A percentile compares a stretch with the other conserved stretches of the same genome.
Conservation (phyloP, 2,113 vertebrate genomes). For the Cyphomyrus plagiostoma region DNA sequence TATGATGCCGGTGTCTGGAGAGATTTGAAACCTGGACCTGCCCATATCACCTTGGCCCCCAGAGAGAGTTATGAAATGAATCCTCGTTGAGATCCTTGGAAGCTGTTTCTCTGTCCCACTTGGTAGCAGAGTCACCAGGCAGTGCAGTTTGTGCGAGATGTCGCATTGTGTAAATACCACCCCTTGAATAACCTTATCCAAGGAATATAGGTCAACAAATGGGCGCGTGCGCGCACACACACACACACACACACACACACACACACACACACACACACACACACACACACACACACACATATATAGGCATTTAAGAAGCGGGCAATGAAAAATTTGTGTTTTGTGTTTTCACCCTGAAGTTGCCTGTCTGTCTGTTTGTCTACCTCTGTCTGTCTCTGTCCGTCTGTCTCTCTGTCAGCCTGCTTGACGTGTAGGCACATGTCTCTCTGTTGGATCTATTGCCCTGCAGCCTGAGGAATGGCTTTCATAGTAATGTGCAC, state of each 20-base stretch:
- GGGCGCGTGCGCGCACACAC: neutral
- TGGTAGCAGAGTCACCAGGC: neutral
- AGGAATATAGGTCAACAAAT: neutral
- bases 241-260: neutral
- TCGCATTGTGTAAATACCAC: slow-evolving; percentile 1
- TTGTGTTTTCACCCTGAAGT: neutral
- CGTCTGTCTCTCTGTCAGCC: neutral
- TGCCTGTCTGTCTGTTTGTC: too few species aligned
- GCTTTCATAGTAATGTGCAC: neutral
- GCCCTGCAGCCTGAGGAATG: neutral
- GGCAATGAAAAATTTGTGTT: neutral
- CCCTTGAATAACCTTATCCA: slow-evolving; percentile 15
- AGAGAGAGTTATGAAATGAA: neutral
- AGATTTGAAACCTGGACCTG: neutral
- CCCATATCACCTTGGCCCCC: neutral
- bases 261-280: neutral
- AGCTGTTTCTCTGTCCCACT: neutral
- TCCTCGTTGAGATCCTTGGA: neutral
- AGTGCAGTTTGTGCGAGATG: slow-evolving; percentile 11
- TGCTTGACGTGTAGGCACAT: neutral
- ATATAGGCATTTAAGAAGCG: neutral
- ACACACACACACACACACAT: neutral
- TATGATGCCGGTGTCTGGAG: neutral
- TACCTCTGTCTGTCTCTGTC: too few species aligned
- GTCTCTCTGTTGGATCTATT: neutral